These are phyloP conservation scores for Halichoerus grypus DNA, from an alignment of 2,113 vertebrate species.

Conservation along the genomic window DNA sequence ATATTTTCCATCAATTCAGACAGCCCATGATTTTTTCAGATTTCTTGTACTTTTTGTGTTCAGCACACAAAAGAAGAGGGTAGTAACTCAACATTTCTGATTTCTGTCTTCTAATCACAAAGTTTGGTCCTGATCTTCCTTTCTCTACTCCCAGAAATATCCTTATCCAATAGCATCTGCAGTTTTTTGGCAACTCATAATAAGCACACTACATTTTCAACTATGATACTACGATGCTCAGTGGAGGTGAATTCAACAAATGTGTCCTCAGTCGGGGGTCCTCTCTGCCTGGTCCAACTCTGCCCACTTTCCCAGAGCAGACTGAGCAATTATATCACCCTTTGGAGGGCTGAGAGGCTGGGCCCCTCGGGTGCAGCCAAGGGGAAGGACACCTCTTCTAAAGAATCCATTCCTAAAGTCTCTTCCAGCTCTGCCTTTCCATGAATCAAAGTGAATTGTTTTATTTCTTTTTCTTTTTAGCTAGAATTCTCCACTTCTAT, in stretches of 20 bases:
- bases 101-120: neutral
- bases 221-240: neutral
- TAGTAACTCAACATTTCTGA: neutral
- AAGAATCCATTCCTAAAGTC: neutral
- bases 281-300: neutral
- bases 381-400: neutral
- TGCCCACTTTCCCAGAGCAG: neutral
- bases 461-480: neutral
- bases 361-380: neutral
- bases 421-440: neutral
- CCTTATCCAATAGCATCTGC: neutral
- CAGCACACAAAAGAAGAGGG: neutral
- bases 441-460: neutral
- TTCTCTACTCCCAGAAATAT: neutral
- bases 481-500: neutral
- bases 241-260: neutral
- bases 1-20: neutral
- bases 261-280: neutral
- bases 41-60: slow-evolving; percentile 31
- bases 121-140: neutral
- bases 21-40: neutral
- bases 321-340: neutral
- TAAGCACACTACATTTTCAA: neutral
- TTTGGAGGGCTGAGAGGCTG: neutral
- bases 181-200: neutral